Conservation (phyloP, 2,113 vertebrate species). For the Aythya baeri region DNA sequence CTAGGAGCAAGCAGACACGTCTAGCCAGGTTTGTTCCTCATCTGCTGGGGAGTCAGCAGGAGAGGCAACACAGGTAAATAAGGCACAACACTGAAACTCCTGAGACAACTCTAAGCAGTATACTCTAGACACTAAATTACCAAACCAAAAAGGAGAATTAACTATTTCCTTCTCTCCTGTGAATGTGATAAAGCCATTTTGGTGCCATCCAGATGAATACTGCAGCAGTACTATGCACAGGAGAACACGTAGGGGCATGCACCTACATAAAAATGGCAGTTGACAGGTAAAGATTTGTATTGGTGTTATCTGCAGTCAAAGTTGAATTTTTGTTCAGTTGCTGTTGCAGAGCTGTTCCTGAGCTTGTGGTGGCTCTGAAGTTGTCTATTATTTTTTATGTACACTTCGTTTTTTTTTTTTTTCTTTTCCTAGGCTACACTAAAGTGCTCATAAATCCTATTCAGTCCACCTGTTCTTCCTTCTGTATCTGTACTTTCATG, state of each 20-base stretch:
- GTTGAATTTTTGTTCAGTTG: neutral
- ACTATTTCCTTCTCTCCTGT: neutral
- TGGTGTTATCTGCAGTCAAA: neutral
- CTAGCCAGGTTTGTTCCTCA: constrained; percentile 4
- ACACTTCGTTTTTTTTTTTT: neutral
- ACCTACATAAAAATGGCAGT: fast-evolving
- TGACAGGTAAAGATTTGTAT: neutral
- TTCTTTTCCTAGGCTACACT: neutral
- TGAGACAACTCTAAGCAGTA: neutral
- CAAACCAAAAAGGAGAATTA: neutral
- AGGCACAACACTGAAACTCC: neutral
- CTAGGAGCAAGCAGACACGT: neutral
- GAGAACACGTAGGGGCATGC: fast-evolving
- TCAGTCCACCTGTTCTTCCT: neutral
- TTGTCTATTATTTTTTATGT: neutral
- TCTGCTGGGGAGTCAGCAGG: neutral
- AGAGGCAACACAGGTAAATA: neutral
- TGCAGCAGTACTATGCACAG: neutral
- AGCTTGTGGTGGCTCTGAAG: neutral
- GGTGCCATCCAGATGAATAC: neutral
- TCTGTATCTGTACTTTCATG: neutral
- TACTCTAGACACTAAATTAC: neutral
- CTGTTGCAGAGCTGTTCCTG: neutral
- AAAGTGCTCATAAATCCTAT: neutral
- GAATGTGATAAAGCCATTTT: neutral